Conservation (phyloP, 2,797 vertebrate species). For the Sebastes nivosus region DNA sequence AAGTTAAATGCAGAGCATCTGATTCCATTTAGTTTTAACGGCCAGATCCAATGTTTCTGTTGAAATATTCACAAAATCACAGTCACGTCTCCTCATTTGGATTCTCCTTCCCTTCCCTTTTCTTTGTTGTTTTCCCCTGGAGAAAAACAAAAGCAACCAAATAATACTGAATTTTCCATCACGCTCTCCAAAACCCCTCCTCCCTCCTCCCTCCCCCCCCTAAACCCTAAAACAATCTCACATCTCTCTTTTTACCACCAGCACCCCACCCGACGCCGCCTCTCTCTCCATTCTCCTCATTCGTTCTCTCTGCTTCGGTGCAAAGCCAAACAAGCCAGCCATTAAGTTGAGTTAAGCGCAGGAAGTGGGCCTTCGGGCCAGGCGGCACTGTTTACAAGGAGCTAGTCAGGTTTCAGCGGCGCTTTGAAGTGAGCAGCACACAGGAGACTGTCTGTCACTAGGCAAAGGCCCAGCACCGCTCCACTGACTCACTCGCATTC, state of each 20-base stretch:
- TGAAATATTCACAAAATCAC: slow-evolving; percentile 56
- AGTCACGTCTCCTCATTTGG: slow-evolving; percentile 40
- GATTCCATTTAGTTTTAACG: slow-evolving; percentile 54
- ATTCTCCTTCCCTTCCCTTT: slow-evolving; percentile 24
- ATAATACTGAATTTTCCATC: slow-evolving; percentile 74
- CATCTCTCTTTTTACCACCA: slow-evolving; percentile 38
- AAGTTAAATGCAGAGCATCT: slow-evolving; percentile 45
- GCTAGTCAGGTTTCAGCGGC: slow-evolving; percentile 78
- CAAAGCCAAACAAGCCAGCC: slow-evolving; percentile 82
- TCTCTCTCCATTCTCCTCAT: slow-evolving; percentile 58
- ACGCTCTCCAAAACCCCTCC: slow-evolving; percentile 62
- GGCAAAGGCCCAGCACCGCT: slow-evolving; percentile 71
- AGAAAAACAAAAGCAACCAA: slow-evolving; percentile 67
- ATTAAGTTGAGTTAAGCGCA: slow-evolving; percentile 82
- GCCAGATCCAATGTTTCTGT: slow-evolving; percentile 51
- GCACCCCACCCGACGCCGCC: slow-evolving; percentile 60
- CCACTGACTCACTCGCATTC: slow-evolving; percentile 81
- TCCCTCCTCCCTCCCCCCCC: not conserved
- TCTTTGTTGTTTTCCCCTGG: slow-evolving; percentile 54
- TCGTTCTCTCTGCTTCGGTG: slow-evolving; percentile 70
- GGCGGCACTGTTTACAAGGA: slow-evolving; percentile 81
- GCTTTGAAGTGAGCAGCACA: slow-evolving; percentile 79
- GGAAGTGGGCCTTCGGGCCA: slow-evolving; percentile 81
- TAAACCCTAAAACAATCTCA: slow-evolving; percentile 59
- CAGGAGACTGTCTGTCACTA: slow-evolving; percentile 81